phyloP scores from a whole-genome alignment of 2,888 invertebrate genomes.

The Schrankia costaestrigalis region DNA sequence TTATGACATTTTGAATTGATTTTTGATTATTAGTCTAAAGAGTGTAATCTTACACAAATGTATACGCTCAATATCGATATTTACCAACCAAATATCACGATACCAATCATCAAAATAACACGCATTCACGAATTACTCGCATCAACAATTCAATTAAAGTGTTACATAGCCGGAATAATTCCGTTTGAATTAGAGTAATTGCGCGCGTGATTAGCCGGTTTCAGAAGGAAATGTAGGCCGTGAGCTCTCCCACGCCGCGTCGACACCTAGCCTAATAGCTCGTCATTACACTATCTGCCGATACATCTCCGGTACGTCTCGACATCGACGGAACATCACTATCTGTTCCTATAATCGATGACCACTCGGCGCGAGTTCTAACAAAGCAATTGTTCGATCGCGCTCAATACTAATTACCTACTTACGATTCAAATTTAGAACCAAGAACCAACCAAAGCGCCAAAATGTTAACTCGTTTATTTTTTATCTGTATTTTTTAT shows the following conservation, averaged over 20 bases:
- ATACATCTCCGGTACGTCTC: constrained; percentile 59
- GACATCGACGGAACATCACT: constrained; percentile 56
- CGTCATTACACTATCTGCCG: constrained; percentile 72
- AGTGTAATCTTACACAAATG: constrained; percentile 27
- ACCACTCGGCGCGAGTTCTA: constrained; percentile 47
- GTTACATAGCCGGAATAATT: constrained; percentile 67
- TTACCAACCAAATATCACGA: constrained; percentile 44
- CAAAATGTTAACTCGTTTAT: constrained; percentile 15
- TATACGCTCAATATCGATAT: constrained; percentile 36
- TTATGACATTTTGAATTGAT: constrained; percentile 33
- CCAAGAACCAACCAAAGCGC: too few species aligned
- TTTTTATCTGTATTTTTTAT: constrained; percentile 15
- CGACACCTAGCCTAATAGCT: constrained; percentile 72
- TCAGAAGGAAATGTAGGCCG: constrained; percentile 65
- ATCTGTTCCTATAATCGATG: constrained; percentile 58
- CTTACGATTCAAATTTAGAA: constrained; percentile 29
- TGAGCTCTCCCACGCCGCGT: constrained; percentile 70
- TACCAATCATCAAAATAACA: constrained; percentile 47
- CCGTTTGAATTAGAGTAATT: constrained; percentile 74
- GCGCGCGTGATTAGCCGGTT: constrained; percentile 65
- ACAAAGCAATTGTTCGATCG: constrained; percentile 63
- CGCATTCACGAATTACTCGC: constrained; percentile 41
- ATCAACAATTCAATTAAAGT: constrained; percentile 73
- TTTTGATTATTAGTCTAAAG: constrained; percentile 29
- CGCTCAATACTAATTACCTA: constrained; percentile 56